phyloP scores from a whole-genome alignment of 92 coral and sea anemone species.

The Plumapathes pennacea region DNA sequence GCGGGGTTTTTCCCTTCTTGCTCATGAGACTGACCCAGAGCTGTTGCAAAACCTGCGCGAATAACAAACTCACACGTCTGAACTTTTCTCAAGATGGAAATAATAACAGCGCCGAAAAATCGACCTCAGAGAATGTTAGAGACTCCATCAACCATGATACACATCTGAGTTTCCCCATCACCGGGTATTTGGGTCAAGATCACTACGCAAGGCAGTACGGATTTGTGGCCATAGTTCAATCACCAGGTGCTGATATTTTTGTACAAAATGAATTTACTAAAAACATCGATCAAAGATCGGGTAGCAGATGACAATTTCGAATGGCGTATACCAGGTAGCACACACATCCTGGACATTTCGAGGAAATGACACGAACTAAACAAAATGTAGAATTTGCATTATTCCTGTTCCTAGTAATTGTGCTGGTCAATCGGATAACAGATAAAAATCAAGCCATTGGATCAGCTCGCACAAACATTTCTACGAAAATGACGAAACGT shows the following conservation, averaged over 20 bases:
- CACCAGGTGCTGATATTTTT: slow-evolving; percentile 39
- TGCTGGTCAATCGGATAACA: no score
- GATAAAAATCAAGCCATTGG: no score
- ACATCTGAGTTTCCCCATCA: slow-evolving; percentile 37
- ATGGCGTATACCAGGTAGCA: no score
- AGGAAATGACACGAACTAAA: no score
- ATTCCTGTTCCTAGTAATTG: no score
- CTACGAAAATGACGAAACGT: no score
- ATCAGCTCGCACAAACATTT: no score
- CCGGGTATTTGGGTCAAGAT: slow-evolving; percentile 25
- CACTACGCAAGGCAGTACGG: slow-evolving; percentile 32
- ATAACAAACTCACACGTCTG: neutral
- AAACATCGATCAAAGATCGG: no score
- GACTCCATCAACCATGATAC: slow-evolving; percentile 5
- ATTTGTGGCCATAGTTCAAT: slow-evolving; percentile 36
- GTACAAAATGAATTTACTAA: no score
- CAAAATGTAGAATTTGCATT: no score
- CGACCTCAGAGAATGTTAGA: slow-evolving; percentile 8
- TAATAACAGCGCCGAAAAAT: neutral
- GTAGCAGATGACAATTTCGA: no score
- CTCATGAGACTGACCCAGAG: slow-evolving; percentile 10
- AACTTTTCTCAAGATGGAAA: neutral
- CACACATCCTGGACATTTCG: no score
- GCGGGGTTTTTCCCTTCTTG: slow-evolving; percentile 26
- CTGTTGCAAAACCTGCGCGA: slow-evolving; percentile 38